Evolutionary conservation across 2,113 vertebrate genomes (phyloP), one percentile per base, ranked within the genome.

Genomic region (Myotis yumanensis): DNA sequence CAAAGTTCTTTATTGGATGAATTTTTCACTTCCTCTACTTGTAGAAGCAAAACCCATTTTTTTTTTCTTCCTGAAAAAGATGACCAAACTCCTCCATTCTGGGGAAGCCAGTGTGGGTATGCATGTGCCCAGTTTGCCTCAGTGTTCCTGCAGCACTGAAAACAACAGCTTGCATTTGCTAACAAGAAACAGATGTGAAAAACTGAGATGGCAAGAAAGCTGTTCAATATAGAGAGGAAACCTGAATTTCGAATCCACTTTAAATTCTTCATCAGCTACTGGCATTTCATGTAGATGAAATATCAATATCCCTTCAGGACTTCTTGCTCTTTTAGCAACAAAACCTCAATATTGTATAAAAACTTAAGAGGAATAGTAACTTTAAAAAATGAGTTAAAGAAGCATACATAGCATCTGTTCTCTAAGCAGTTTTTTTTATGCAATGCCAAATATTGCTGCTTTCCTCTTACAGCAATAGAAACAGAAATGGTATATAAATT

Each of bases 161-260:
- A 95, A 93, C 80, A 95, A 77, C 86, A 95, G 68, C 92, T 97
- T 95, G 93, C n/a, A 15, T 66, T 95, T 95, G 90, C 94, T 97
- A 94, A 89, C 5, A 43, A 96, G 77, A 96, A 93, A 95, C 91
- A 97, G 37, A 71, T 96, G 59, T 97, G 95, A 86, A 97, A 97
- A 95, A 96, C 77, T 32, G 77, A 97, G 93, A 77, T 75, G 93
- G 72, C 40, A 87, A 90, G 86, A 97, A 97, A 87, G 89, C 90
- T 94, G 88, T 85, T 95, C 71, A 68, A 30, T 68, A 17, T 3
- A 80, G 22, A 96, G 51, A 83, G 77, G 82, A 91, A 96, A 87
- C 62, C 59, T 77, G 43, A 40, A 66, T 91, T 88, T 28, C 81
- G 95, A 84, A 93, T 40, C 93, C 90, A 95, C 93, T 94, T 97